Evolutionary conservation across 1,140 invertebrate species (phyloP).

Genomic region (Andrena cerasifolii): DNA sequence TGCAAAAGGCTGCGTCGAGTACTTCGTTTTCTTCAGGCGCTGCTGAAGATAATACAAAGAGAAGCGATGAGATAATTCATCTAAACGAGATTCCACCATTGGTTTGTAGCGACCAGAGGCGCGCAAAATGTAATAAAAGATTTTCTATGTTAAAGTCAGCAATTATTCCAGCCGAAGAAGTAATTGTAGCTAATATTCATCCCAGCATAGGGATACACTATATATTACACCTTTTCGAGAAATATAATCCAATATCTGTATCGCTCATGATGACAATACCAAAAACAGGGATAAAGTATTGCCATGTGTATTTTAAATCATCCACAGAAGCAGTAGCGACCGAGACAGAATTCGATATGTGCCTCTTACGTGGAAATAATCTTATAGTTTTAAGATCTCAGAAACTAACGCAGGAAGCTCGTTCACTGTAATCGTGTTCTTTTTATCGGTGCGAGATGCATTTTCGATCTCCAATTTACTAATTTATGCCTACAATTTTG

Average conservation of each 20-base stretch:
- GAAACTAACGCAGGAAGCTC: slow-evolving; percentile 26
- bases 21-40: neutral
- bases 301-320: slow-evolving; percentile 73
- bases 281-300: slow-evolving; percentile 65
- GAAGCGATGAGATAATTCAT: neutral
- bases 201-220: slow-evolving; percentile 56
- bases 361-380: slow-evolving; percentile 40
- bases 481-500: too few species aligned
- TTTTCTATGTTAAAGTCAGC: neutral
- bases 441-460: too few species aligned
- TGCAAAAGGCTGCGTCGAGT: neutral
- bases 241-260: slow-evolving; percentile 71
- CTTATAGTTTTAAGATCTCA: slow-evolving; percentile 64
- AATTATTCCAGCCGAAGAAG: slow-evolving; percentile 57
- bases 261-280: slow-evolving; percentile 53
- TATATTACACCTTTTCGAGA: slow-evolving; percentile 72
- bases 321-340: slow-evolving; percentile 47
- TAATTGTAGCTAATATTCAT: slow-evolving; percentile 75
- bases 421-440: neutral
- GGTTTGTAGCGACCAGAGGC: neutral
- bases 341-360: slow-evolving; percentile 68
- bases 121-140: neutral
- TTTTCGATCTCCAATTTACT: too few species aligned
- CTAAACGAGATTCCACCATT: slow-evolving; percentile 31
- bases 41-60: neutral